Conservation (phyloP, 2,113 vertebrate species). For the Oreocharis arfaki region DNA sequence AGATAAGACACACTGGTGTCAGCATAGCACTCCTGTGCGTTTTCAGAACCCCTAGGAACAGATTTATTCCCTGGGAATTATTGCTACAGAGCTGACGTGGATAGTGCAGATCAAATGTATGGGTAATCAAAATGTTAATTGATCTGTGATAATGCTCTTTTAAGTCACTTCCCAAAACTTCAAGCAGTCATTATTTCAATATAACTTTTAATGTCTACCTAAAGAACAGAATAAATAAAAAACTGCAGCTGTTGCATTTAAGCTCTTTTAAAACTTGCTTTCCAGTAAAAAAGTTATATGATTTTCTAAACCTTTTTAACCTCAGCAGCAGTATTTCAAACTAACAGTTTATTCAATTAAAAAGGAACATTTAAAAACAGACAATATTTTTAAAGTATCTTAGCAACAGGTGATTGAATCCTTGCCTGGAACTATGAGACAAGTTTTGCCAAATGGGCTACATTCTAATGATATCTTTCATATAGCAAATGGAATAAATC, state of each 20-base stretch:
- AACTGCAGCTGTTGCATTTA: constrained; percentile 40
- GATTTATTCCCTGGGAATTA: not conserved
- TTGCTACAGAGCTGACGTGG: not conserved
- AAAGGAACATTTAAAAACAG: constrained; percentile 74
- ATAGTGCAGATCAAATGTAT: not conserved
- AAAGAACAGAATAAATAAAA: constrained; percentile 14
- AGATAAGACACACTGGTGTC: not conserved
- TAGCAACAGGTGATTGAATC: constrained; percentile 85
- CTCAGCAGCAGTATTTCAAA: constrained; percentile 73
- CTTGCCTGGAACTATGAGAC: constrained; percentile 74
- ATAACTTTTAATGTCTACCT: not conserved
- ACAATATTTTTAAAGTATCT: constrained; percentile 85
- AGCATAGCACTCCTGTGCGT: not conserved
- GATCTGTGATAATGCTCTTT: not conserved
- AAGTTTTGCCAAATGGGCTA: constrained; percentile 71
- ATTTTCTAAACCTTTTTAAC: constrained; percentile 69
- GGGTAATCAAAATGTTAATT: not conserved
- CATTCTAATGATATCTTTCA: constrained; percentile 75
- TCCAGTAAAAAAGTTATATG: constrained; percentile 12
- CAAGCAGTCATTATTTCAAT: not conserved
- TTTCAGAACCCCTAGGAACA: not conserved
- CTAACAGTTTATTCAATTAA: constrained; percentile 77
- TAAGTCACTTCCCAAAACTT: not conserved
- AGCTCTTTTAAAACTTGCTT: constrained; percentile 31
- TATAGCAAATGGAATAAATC: constrained; percentile 80